Evolutionary conservation across 2,797 vertebrate genomes (phyloP).

Genomic region (Ammospiza maritima): DNA sequence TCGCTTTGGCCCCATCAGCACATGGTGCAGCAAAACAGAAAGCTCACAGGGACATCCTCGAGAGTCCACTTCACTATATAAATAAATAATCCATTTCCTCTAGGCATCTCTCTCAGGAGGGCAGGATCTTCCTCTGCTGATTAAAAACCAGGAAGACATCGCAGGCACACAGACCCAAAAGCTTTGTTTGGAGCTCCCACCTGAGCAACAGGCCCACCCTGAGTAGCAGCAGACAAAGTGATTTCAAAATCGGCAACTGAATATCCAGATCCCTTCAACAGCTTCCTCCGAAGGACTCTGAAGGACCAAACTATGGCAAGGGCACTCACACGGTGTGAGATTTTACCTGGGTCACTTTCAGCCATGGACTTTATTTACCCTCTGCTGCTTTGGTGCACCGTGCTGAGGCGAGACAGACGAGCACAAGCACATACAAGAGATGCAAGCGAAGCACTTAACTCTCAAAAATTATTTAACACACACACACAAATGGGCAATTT

Average conservation of each 20-base stretch:
- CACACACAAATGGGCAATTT: not conserved
- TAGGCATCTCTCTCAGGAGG: not conserved
- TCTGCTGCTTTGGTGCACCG: not conserved
- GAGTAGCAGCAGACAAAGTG: rapidly evolving
- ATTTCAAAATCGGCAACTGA: not conserved
- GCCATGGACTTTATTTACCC: not conserved
- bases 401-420: not conserved
- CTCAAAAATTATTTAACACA: not conserved
- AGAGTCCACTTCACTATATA: not conserved
- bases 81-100: constrained; percentile 22
- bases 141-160: not conserved
- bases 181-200: not conserved
- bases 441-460: not conserved
- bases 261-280: not conserved
- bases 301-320: rapidly evolving
- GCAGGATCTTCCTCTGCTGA: not conserved
- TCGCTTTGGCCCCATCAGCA: rapidly evolving
- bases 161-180: not conserved
- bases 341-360: not conserved
- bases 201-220: not conserved
- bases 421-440: not conserved
- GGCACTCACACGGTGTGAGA: rapidly evolving
- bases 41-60: not conserved
- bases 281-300: not conserved
- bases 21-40: rapidly evolving